A percentile compares a stretch with the other conserved stretches of the same genome.
Conservation (phyloP, 2,113 vertebrate genomes). For the Vanacampus margaritifer region DNA sequence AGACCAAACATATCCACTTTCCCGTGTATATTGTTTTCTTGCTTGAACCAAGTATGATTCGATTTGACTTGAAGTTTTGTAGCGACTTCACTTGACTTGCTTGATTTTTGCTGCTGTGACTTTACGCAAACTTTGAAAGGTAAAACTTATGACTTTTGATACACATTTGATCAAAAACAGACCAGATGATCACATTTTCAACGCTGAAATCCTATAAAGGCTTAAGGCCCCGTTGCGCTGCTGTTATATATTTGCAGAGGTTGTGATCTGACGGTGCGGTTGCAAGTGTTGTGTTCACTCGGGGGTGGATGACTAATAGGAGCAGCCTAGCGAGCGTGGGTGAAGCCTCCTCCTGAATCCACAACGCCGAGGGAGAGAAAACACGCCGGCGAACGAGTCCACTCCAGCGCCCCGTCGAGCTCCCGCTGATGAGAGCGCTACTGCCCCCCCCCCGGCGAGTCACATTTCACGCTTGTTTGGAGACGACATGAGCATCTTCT, state of each 20-base stretch:
- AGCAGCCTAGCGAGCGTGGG: constrained; percentile 59
- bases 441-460: constrained; percentile 53
- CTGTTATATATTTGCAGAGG: not conserved
- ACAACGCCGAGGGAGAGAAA: constrained; percentile 43
- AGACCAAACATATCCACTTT: too few relatives aligned
- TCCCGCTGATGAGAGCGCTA: constrained; percentile 60
- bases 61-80: too few relatives aligned
- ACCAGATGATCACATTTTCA: not conserved
- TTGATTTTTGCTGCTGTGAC: too few relatives aligned
- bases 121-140: too few relatives aligned
- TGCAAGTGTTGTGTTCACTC: constrained; percentile 35
- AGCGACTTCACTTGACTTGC: too few relatives aligned
- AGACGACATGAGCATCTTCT: constrained; percentile 30
- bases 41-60: too few relatives aligned
- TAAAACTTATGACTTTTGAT: not conserved
- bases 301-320: constrained; percentile 64
- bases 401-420: constrained; percentile 52
- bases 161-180: not conserved
- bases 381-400: constrained; percentile 53
- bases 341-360: constrained; percentile 57
- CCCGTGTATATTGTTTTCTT: too few relatives aligned
- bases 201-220: not conserved
- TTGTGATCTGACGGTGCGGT: not conserved
- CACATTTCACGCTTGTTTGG: constrained; percentile 44
- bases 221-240: not conserved